These are phyloP conservation scores for Acrobeloides nanus DNA, from an alignment of 2,888 invertebrate genomes.

Conservation along the genomic window DNA sequence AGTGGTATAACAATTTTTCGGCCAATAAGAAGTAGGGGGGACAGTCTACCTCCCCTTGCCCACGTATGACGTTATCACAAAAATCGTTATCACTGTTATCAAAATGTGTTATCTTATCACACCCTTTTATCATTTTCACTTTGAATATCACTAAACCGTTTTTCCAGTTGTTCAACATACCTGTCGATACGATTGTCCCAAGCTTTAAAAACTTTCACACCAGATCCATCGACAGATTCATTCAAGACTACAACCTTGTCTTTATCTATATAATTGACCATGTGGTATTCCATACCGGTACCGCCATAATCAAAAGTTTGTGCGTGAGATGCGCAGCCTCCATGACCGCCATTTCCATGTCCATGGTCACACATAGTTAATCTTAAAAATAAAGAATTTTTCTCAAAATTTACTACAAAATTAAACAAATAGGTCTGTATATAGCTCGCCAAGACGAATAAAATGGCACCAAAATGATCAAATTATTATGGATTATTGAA, in stretches of 20 bases:
- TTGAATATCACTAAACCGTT: slow-evolving; percentile 5
- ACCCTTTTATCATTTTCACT: no score
- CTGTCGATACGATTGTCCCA: slow-evolving; percentile 25
- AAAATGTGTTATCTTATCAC: no score
- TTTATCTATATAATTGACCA: slow-evolving; percentile 60
- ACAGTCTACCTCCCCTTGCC: no score
- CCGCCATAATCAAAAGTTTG: slow-evolving; percentile 22
- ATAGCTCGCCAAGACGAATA: no score
- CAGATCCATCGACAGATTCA: slow-evolving; percentile 76
- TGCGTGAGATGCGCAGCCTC: slow-evolving; percentile 21
- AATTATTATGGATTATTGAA: no score
- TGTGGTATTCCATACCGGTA: slow-evolving; percentile 21
- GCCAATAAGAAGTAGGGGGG: no score
- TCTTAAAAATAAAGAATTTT: no score
- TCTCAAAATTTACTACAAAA: not conserved
- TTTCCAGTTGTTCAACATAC: slow-evolving; percentile 9
- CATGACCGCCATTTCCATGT: slow-evolving; percentile 11
- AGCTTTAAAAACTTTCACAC: slow-evolving; percentile 75
- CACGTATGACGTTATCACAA: no score
- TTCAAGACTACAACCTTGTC: slow-evolving; percentile 82
- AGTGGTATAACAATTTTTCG: no score
- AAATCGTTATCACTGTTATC: no score
- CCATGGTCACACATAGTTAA: slow-evolving; percentile 19
- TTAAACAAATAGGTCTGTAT: not conserved
- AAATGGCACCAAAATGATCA: no score